These are phyloP conservation scores for Synergus japonicus DNA, from an alignment of 2,888 invertebrate genomes.

Conservation along the genomic window DNA sequence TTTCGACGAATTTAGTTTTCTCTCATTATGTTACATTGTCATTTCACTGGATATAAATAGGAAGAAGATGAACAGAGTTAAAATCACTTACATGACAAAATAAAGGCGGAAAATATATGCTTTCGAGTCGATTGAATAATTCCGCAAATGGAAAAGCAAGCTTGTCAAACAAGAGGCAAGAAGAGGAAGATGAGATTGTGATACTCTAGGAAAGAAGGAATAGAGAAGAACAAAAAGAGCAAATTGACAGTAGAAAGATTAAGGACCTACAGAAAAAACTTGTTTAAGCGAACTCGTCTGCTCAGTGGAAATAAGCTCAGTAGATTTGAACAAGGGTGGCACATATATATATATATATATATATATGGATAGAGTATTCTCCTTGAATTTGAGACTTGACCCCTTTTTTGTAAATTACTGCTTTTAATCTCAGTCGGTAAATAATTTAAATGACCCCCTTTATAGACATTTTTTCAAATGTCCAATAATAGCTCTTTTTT, in stretches of 20 bases:
- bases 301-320: conserved; percentile 20
- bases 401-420: conserved; percentile 13
- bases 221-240: conserved; percentile 11
- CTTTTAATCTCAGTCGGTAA: not conserved
- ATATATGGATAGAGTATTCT: not conserved
- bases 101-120: too few relatives aligned
- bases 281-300: conserved; percentile 13
- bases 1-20: conserved; percentile 17
- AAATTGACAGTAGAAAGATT: conserved; percentile 19
- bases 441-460: conserved; percentile 17
- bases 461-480: too few relatives aligned
- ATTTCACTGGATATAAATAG: not conserved
- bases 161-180: not conserved
- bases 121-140: conserved; percentile 3
- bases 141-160: conserved; percentile 17
- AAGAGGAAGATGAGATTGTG: not conserved
- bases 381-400: conserved; percentile 9
- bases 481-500: too few relatives aligned
- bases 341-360: not conserved
- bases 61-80: not conserved
- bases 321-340: conserved; percentile 20
- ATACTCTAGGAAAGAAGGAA: not conserved
- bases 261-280: conserved; percentile 8
- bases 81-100: not conserved
- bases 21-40: conserved; percentile 18